Base-by-base conservation (phyloP, 2,113 vertebrate genomes). In the Pantherophis guttatus region DNA sequence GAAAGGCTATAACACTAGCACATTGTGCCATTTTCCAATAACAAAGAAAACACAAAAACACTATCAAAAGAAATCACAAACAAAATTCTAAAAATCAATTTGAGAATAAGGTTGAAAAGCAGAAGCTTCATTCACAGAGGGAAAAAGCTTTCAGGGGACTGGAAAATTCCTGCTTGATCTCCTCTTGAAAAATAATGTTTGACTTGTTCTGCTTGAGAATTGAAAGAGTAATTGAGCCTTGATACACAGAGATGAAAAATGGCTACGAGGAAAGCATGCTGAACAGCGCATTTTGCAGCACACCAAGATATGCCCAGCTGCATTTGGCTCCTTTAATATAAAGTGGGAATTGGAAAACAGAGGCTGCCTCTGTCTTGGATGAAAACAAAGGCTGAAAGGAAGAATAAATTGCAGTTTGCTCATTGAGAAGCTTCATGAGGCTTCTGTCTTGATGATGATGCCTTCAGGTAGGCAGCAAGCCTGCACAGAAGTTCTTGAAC, bases 391-490 rank as follows among this genome's bases (percentile, higher is more conserved):
- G 44, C 85, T 21, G 26, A 89, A 93, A 86, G 70, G 26, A 85
- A 90, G 13, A 90, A 29, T 52, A 86, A 88, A 85, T 59, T 70
- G 23, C 52, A 89, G 54, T 58, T 89, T 57, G 87, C 87, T 39
- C 75, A 17, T 85, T 50, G 33, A 85, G 54, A 85, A 55, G 54
- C 54, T 75, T 26, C 54, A 26, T 10, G 19, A 86, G 19, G 87
- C 29, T 58, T 24, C 65, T 21, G 2, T 70, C 62, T 24, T 70
- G 39, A 65, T 88, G 95, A 93, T 94, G 95, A 96, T 97, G 53
- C 23, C 92, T 95, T 90, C 91, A 88, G 95, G 91, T 93, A 94
- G 89, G 94, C 96, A 95, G 94, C 91, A 8, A 90, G 90, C 93
- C 93, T 86, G 65, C 81, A 8, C 81, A 90, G 87, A 86, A 92